Conservation (phyloP, 2,797 vertebrate species). For the Acanthis flammea region DNA sequence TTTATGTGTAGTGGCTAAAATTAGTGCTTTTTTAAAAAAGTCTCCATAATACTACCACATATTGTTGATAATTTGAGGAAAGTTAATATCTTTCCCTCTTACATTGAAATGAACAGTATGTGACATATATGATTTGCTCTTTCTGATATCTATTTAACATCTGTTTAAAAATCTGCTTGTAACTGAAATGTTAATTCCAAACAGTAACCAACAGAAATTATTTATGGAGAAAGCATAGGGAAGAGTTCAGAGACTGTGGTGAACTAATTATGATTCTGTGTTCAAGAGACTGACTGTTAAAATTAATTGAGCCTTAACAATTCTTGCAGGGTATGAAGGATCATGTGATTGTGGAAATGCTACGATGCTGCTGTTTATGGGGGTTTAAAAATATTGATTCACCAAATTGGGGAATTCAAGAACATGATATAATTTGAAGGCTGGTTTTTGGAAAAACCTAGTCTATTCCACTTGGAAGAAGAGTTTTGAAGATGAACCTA, state of each 20-base stretch:
- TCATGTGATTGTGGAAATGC: neutral
- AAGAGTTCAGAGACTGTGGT: neutral
- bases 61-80: neutral
- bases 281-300: neutral
- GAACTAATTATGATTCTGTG: neutral
- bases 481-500: neutral
- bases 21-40: neutral
- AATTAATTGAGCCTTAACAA: neutral
- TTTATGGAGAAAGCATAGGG: neutral
- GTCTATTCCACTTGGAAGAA: neutral
- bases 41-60: neutral
- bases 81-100: neutral
- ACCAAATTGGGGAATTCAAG: neutral
- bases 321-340: neutral
- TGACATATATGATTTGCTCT: neutral
- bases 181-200: neutral
- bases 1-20: neutral
- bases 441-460: neutral
- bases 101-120: neutral
- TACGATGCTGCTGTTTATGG: neutral
- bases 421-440: rapidly evolving
- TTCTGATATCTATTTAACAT: neutral
- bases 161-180: neutral
- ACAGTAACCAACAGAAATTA: neutral
- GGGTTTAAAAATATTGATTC: neutral